These are phyloP conservation scores for Dione juno DNA, from an alignment of 2,888 invertebrate species.

Conservation along the genomic window DNA sequence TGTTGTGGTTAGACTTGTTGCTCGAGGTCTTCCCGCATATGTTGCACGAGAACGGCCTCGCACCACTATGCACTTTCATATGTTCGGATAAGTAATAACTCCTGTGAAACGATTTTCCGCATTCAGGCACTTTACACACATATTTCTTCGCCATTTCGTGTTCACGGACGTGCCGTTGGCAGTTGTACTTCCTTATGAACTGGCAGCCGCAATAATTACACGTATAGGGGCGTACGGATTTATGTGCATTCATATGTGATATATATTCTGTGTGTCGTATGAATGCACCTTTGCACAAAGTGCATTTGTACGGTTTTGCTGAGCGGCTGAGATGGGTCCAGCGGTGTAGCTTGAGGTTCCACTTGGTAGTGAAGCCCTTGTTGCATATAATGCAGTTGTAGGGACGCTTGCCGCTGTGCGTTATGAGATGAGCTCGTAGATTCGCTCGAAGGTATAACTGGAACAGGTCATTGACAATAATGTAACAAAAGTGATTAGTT, in stretches of 20 bases:
- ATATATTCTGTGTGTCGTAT: slow-evolving; percentile 91
- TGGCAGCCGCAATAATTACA: slow-evolving; percentile 95
- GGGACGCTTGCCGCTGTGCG: slow-evolving; percentile 90
- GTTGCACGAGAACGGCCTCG: slow-evolving; percentile 91
- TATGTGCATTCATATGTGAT: slow-evolving; percentile 93
- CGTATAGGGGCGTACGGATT: slow-evolving; percentile 91
- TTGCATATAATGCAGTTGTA: slow-evolving; percentile 92
- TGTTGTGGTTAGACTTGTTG: slow-evolving; percentile 95
- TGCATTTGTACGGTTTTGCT: slow-evolving; percentile 93
- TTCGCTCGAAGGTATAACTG: slow-evolving; percentile 91
- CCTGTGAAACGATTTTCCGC: slow-evolving; percentile 93
- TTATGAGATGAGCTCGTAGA: slow-evolving; percentile 90
- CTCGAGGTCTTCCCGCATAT: slow-evolving; percentile 95
- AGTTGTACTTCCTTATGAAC: slow-evolving; percentile 94
- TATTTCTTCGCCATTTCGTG: slow-evolving; percentile 92
- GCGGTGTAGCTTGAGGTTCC: slow-evolving; percentile 94
- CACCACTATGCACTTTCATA: slow-evolving; percentile 92
- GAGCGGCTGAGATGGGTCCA: slow-evolving; percentile 94
- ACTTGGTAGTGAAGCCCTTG: slow-evolving; percentile 93
- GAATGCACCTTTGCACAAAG: slow-evolving; percentile 92
- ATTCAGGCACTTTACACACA: slow-evolving; percentile 88
- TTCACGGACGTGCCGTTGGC: slow-evolving; percentile 91
- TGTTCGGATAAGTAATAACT: slow-evolving; percentile 95
- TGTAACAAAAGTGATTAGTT: too few relatives aligned
- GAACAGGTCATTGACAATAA: neutral